phyloP scores from a whole-genome alignment of 2,797 vertebrate species.

The Peromyscus aztecus region DNA sequence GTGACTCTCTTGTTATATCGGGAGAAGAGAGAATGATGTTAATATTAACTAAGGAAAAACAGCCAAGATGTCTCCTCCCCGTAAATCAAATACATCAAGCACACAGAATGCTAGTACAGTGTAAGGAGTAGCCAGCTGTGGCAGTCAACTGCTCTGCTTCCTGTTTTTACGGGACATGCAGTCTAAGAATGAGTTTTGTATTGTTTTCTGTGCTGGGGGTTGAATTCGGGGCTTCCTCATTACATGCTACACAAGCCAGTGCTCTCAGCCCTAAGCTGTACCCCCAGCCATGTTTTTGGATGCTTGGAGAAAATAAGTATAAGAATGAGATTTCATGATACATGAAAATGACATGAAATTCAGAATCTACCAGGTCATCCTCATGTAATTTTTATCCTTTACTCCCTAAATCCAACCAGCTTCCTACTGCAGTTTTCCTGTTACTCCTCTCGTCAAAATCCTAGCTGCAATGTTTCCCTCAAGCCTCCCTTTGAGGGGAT shows the following conservation, averaged over 20 bases:
- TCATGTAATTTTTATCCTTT: not conserved
- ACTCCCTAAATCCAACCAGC: not conserved
- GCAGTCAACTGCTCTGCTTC: not conserved
- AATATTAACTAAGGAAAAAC: conserved; percentile 42
- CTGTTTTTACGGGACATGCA: not conserved
- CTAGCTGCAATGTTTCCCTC: not conserved
- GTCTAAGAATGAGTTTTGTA: not conserved
- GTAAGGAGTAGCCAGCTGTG: not conserved
- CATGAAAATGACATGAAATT: not conserved
- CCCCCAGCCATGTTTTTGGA: not conserved
- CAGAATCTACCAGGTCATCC: not conserved
- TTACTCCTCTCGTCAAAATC: not conserved
- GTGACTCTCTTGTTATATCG: not conserved
- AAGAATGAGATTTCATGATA: not conserved
- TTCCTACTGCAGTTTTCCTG: not conserved
- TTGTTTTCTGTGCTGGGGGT: not conserved
- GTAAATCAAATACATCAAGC: not conserved
- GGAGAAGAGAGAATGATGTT: conserved; percentile 8
- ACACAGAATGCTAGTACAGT: not conserved
- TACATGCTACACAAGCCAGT: not conserved
- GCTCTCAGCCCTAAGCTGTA: not conserved
- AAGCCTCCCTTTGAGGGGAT: not conserved
- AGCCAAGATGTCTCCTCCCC: not conserved
- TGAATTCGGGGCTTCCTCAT: not conserved
- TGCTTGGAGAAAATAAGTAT: not conserved